Base-by-base conservation (phyloP, 2,888 invertebrate genomes). In the Eumacrocentrus americanus region DNA sequence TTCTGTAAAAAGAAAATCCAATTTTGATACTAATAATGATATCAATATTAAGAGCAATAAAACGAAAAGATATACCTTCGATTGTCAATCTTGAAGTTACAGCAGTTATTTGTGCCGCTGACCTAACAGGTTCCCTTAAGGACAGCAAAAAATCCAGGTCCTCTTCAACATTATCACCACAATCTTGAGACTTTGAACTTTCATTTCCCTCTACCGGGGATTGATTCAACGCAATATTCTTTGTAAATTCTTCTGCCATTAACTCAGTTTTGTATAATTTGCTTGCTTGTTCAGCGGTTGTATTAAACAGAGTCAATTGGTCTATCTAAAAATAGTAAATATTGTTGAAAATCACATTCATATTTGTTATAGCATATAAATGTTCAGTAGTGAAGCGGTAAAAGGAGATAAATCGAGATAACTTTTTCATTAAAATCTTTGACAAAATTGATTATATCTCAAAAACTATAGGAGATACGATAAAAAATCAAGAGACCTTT, bases 91-190 rank as follows among this genome's bases (percentile, higher is more conserved):
- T 64, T 34, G 42, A 53, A 2, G 52, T 11, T 1, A 65, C 61
- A 1, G 47, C 5, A 14, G 46, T 48, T 9, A 55, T 11, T 37
- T 29, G 52, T 9, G 51, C 46, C 0, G 65, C 61, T 14, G 60
- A 60, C 29, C 59, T 61, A 18, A 71, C 61, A 1, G 74, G 74
- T 64, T 74, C 73, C 54, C 72, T 70, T 9, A 79, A 62, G 0
- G 76, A 75, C 20, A 79, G 58, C 11, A 79, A 64, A 60, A 75
- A 71, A 22, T 79, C 78, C 53, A 79, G 63, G 48, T 78, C 78
- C 11, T 76, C 71, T n/a, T 73, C 68, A 0, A 64, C 38, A 6
- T 62, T 52, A 5, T 61, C 56, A n/a, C 18, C 14, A 5, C 22
- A 7, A 35, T 20, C 52, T 44, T 51, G 11, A 18, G 22, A 42